Percentiles rank a stretch among this genome's conserved stretches.
These are phyloP conservation scores for Stichopus chloronotus DNA, from an alignment of 35 echinoderm and acorn worm genomes.

Conservation along the genomic window DNA sequence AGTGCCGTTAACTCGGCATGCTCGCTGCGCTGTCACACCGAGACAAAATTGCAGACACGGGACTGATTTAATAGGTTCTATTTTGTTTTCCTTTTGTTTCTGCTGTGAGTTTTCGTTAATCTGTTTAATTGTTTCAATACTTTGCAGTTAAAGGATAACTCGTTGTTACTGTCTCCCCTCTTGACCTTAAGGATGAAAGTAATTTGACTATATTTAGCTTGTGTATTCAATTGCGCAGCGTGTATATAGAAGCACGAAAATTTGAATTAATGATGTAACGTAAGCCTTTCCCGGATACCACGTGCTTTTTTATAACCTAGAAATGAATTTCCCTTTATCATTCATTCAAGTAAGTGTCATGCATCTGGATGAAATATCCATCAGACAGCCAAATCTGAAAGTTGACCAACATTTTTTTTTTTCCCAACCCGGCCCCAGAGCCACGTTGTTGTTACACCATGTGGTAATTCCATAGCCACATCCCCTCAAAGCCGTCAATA, in stretches of 20 bases:
- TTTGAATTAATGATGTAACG: not conserved
- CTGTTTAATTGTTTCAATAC: not conserved
- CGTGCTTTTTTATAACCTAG: too few relatives aligned
- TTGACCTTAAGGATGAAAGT: not conserved
- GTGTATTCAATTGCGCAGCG: too few relatives aligned
- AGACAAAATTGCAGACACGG: not conserved
- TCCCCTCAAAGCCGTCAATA: too few relatives aligned
- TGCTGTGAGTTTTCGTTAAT: not conserved
- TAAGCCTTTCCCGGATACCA: too few relatives aligned
- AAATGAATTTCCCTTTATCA: too few relatives aligned
- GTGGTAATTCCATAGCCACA: too few relatives aligned
- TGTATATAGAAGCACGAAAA: not conserved
- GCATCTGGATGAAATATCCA: too few relatives aligned
- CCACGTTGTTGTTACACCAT: too few relatives aligned
- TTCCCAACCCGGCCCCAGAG: too few relatives aligned
- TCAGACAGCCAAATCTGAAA: too few relatives aligned
- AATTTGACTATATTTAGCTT: not conserved
- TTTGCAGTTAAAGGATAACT: not conserved
- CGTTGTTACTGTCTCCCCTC: not conserved
- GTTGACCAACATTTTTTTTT: too few relatives aligned
- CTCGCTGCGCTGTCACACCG: not conserved
- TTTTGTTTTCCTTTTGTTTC: not conserved
- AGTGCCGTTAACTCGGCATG: not conserved
- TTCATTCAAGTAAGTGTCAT: too few relatives aligned
- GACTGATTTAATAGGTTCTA: not conserved